A percentile compares a stretch with the other conserved stretches of the same genome.
phyloP scores from a whole-genome alignment of 2,888 invertebrate genomes.

The Hoplodrina blanda region DNA sequence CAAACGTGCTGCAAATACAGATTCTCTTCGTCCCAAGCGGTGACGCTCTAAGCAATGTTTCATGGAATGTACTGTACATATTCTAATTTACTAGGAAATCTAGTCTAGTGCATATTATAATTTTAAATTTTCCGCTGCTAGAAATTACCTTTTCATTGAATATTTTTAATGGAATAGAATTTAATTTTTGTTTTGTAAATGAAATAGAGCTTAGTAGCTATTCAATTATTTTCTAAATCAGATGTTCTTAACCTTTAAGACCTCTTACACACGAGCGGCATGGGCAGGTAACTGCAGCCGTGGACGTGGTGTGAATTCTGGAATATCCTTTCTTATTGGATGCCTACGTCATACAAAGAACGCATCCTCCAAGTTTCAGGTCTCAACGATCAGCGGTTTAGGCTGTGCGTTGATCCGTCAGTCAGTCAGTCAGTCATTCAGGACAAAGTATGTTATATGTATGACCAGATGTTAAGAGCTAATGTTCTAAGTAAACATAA shows the following conservation, averaged over 20 bases:
- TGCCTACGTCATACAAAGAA: too few relatives aligned
- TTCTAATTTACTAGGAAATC: conserved; percentile 6
- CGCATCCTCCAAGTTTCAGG: too few relatives aligned
- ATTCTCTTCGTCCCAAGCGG: conserved; percentile 9
- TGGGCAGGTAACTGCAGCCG: too few relatives aligned
- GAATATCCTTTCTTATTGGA: too few relatives aligned
- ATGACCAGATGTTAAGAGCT: too few relatives aligned
- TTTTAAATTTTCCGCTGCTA: background rate
- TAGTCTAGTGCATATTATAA: background rate
- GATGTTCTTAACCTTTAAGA: too few relatives aligned
- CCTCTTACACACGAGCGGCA: too few relatives aligned
- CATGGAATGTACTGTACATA: conserved; percentile 20
- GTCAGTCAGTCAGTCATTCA: too few relatives aligned
- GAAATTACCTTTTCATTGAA: background rate
- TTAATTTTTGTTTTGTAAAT: background rate
- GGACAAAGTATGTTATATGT: too few relatives aligned
- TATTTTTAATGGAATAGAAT: conserved; percentile 12
- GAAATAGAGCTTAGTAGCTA: background rate
- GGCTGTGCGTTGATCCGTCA: too few relatives aligned
- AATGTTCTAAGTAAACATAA: background rate
- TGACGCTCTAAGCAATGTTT: conserved; percentile 30
- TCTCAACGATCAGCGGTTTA: too few relatives aligned
- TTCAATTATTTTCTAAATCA: background rate
- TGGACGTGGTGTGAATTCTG: too few relatives aligned
- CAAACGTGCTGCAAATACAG: conserved; percentile 44